Base-by-base conservation (phyloP, 2,797 vertebrate species). In the Typhlichthys subterraneus region DNA sequence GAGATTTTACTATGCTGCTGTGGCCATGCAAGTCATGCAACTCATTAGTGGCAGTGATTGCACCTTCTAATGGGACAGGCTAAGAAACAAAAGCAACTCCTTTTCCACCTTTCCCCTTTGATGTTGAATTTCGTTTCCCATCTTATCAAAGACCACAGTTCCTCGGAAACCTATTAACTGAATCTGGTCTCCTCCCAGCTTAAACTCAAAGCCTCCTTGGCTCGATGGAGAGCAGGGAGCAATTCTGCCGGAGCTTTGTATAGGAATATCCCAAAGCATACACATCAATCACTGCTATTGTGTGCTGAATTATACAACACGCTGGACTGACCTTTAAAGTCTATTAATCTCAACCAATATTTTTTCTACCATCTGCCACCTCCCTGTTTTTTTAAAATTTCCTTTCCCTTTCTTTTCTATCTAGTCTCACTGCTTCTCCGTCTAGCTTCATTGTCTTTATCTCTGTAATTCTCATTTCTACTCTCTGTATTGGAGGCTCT, bases 271-370 rank as follows among this genome's bases (percentile, higher is more conserved):
- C 84, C 77, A 73, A 87, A 89, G 86, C 84, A 79, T 53, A 78
- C 84, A 62, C 85, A 91, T 90, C 90, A 88, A 88, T 91, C 91
- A 91, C 85, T 74, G 84, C 85, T 84, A 84, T 90, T 90, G 89
- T 90, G 85, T 72, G 80, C 76, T 87, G 83, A 92, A 92, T 92
- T 91, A 90, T 88, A 90, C 86, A 88, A 88, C 87, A 81, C 81
- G 88, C 85, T 75, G 86, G 75, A 84, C 81, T 92, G 90, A 92
- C 88, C 91, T 94, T 93, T 92, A 84, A 84, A 89, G 88, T 88
- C 87, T 84, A 92, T 92, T 90, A 88, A 90, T 89, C 86, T 85
- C 87, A 75, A 85, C 85, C 85, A 87, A 86, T 87, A 87, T 88
- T 87, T 86, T 87, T 88, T 81, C 82, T 84, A 72, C 85, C 77